Evolutionary conservation across 2,888 invertebrate species (phyloP).

Genomic region (Altica lythri): DNA sequence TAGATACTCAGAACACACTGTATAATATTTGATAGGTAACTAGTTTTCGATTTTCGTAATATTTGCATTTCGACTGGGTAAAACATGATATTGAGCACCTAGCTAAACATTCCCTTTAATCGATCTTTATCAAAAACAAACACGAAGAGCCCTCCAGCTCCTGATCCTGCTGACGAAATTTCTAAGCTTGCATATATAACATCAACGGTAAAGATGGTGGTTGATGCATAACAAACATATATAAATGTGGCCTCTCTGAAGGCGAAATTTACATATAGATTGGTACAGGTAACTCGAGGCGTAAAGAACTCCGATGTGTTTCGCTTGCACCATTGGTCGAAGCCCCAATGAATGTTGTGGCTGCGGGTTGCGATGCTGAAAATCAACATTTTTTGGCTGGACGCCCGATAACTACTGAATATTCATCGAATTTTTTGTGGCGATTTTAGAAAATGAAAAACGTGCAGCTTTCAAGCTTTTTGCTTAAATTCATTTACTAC

Average conservation of each 20-base stretch:
- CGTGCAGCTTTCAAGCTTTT: too few relatives aligned
- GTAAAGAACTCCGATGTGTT: slow-evolving; percentile 19
- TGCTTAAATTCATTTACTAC: too few relatives aligned
- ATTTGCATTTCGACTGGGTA: too few relatives aligned
- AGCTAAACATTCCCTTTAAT: background rate
- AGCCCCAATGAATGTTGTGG: slow-evolving; percentile 7
- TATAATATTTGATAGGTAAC: too few relatives aligned
- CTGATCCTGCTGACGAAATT: slow-evolving; percentile 15
- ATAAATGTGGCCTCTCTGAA: slow-evolving; percentile 31
- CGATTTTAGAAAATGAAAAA: background rate
- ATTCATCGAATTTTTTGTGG: slow-evolving; percentile 6
- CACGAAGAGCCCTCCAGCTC: background rate
- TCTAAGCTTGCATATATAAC: slow-evolving; percentile 26
- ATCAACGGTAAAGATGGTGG: slow-evolving; percentile 29
- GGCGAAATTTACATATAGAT: slow-evolving; percentile 35
- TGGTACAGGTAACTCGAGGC: slow-evolving; percentile 28
- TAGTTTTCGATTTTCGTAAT: too few relatives aligned
- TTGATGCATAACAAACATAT: slow-evolving; percentile 34
- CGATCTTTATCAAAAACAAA: slow-evolving; percentile 2
- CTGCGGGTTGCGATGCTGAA: background rate
- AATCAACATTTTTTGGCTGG: background rate
- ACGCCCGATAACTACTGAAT: slow-evolving; percentile 8
- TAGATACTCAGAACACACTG: too few relatives aligned
- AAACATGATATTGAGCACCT: too few relatives aligned
- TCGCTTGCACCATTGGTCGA: slow-evolving; percentile 13